phyloP scores from a whole-genome alignment of 2,888 invertebrate genomes.

The Perizoma affinitatum region DNA sequence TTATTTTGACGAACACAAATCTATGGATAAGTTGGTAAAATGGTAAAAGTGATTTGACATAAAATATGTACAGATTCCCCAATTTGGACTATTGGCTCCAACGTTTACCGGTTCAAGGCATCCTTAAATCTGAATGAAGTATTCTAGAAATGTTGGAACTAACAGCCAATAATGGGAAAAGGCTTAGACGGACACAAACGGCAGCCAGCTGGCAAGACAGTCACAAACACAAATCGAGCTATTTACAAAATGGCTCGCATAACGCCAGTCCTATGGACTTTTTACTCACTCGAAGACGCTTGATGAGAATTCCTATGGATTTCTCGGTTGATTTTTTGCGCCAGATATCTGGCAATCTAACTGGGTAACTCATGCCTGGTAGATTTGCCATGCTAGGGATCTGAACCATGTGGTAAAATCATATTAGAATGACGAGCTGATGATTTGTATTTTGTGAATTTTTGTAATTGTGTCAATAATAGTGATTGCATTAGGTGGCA shows the following conservation, averaged over 20 bases:
- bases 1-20: slow-evolving; percentile 34
- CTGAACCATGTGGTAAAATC: slow-evolving; percentile 59
- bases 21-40: slow-evolving; percentile 20
- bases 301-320: slow-evolving; percentile 73
- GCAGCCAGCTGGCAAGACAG: slow-evolving; percentile 48
- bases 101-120: slow-evolving; percentile 1
- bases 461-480: slow-evolving; percentile 7
- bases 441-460: slow-evolving; percentile 3
- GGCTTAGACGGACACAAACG: slow-evolving; percentile 48
- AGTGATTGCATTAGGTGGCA: not conserved
- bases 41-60: slow-evolving; percentile 36
- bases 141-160: slow-evolving; percentile 35
- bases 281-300: slow-evolving; percentile 73
- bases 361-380: slow-evolving; percentile 63
- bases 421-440: slow-evolving; percentile 17
- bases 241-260: slow-evolving; percentile 58
- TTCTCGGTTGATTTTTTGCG: slow-evolving; percentile 73
- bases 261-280: slow-evolving; percentile 46
- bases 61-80: slow-evolving; percentile 42
- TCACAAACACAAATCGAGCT: slow-evolving; percentile 52
- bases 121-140: not conserved
- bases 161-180: slow-evolving; percentile 43
- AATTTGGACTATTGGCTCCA: slow-evolving; percentile 38
- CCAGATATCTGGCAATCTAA: slow-evolving; percentile 74
- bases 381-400: slow-evolving; percentile 52